Conservation (phyloP, 2,113 vertebrate genomes). For the Benitochromis conjunctus region DNA sequence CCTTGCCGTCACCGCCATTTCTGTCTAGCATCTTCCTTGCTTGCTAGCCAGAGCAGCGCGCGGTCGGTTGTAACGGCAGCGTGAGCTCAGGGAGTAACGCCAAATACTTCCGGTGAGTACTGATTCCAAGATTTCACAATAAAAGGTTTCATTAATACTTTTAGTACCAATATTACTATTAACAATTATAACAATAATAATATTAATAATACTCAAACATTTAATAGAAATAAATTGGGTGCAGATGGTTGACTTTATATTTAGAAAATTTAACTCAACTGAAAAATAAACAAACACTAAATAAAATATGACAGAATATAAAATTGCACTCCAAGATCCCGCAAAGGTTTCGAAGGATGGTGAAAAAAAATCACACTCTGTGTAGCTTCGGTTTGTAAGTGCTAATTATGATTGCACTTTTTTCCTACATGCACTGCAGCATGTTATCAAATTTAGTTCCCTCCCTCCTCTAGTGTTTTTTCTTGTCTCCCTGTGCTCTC, state of each 20-base stretch:
- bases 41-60: slow-evolving; percentile 52
- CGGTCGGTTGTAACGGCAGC: slow-evolving; percentile 36
- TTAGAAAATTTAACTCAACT: not conserved
- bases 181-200: not conserved
- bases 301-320: not conserved
- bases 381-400: not conserved
- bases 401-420: not conserved
- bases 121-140: slow-evolving; percentile 27
- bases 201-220: not conserved
- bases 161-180: not conserved
- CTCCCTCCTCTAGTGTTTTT: not conserved
- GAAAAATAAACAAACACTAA: not conserved
- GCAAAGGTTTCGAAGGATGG: not conserved
- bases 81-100: slow-evolving; percentile 5
- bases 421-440: not conserved
- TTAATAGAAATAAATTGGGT: not conserved
- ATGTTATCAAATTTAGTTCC: too few species aligned
- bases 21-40: slow-evolving; percentile 65
- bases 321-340: not conserved
- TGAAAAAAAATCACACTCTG: not conserved
- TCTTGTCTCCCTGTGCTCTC: not conserved
- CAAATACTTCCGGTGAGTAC: slow-evolving; percentile 41
- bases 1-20: slow-evolving; percentile 76
- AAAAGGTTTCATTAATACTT: not conserved
- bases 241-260: not conserved